Conservation (phyloP, 1,140 invertebrate genomes). For the Magallana angulata region DNA sequence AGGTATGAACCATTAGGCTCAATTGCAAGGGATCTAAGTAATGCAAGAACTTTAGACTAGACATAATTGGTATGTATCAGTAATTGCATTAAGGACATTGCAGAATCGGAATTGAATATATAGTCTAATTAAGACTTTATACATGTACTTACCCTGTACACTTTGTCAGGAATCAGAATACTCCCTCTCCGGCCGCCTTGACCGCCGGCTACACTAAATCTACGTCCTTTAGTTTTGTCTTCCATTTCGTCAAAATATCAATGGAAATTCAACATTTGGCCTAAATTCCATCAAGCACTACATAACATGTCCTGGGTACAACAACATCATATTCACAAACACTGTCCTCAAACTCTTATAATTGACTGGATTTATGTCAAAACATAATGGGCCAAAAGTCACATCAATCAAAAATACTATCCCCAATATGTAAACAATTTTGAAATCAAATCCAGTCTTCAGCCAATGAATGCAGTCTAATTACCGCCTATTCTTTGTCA, state of each 20-base stretch:
- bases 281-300: not conserved
- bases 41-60: no score
- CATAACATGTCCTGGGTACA: not conserved
- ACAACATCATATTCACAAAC: not conserved
- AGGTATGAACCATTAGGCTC: no score
- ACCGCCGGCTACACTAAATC: slow-evolving; percentile 8
- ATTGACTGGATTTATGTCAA: slow-evolving; percentile 11
- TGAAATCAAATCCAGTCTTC: slow-evolving; percentile 28
- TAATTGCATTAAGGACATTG: no score
- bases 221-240: not conserved
- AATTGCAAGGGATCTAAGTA: no score
- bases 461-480: slow-evolving; percentile 23
- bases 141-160: not conserved
- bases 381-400: slow-evolving; percentile 16
- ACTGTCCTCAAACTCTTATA: not conserved
- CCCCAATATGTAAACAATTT: not conserved
- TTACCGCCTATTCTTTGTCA: slow-evolving; percentile 11
- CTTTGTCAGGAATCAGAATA: slow-evolving; percentile 16
- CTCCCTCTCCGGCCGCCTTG: not conserved
- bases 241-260: not conserved
- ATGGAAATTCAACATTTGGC: not conserved
- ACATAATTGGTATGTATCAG: no score
- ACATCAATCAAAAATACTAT: slow-evolving; percentile 30
- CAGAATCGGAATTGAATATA: no score
- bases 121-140: no score